These are phyloP conservation scores for Eospalax fontanierii DNA, from an alignment of 2,797 vertebrate genomes.

Conservation along the genomic window DNA sequence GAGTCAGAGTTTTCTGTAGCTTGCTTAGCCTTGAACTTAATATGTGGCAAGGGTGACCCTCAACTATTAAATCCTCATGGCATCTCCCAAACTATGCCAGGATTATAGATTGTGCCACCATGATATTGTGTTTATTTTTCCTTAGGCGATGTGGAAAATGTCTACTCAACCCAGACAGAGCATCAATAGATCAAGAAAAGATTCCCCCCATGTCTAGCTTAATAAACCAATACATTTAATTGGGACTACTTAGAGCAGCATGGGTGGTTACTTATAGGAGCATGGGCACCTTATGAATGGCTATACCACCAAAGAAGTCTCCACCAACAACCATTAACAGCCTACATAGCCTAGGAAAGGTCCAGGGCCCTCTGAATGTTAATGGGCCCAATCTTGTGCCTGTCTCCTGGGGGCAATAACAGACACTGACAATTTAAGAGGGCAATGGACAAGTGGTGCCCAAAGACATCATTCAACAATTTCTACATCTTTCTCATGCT, in stretches of 20 bases:
- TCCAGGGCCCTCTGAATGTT: neutral
- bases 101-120: neutral
- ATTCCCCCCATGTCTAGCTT: too few relatives aligned
- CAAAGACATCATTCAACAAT: neutral
- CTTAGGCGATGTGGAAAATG: neutral
- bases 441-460: neutral
- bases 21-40: neutral
- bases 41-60: neutral
- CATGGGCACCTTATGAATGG: neutral
- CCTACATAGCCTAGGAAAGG: too few relatives aligned
- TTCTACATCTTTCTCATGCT: neutral
- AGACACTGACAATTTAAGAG: neutral
- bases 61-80: neutral
- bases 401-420: neutral
- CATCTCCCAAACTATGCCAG: neutral
- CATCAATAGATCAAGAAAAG: neutral
- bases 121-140: too few relatives aligned
- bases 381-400: neutral
- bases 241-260: neutral
- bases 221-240: neutral
- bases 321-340: too few relatives aligned
- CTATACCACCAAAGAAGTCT: neutral
- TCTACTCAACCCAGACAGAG: neutral
- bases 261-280: neutral
- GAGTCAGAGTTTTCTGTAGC: neutral